These are phyloP conservation scores for Euglossa dilemma DNA, from an alignment of 1,140 invertebrate genomes.

Conservation along the genomic window DNA sequence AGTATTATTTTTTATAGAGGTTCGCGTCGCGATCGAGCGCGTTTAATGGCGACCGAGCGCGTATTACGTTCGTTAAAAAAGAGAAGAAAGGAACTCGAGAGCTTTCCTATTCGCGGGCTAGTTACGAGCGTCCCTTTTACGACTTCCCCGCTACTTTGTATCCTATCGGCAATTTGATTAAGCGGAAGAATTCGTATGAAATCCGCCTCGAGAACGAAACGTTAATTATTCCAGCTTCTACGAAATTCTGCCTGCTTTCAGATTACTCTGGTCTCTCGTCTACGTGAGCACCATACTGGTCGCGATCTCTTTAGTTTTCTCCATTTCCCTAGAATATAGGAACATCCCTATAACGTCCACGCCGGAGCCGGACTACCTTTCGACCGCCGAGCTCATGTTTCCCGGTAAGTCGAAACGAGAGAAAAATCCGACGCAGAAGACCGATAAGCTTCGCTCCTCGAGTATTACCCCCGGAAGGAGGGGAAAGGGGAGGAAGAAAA, in stretches of 20 bases:
- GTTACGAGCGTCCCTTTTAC: neutral
- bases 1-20: conserved; percentile 20
- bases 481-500: accelerated
- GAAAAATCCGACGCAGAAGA: neutral
- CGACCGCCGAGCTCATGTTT: neutral
- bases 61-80: conserved; percentile 13
- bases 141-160: neutral
- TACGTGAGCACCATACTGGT: neutral
- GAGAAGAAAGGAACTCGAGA: neutral
- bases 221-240: neutral
- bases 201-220: neutral
- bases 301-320: too few species aligned
- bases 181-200: neutral
- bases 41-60: conserved; percentile 3
- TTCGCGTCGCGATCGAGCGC: conserved; percentile 14
- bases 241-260: neutral
- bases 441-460: neutral
- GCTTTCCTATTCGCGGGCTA: neutral
- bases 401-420: neutral
- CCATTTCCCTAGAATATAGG: neutral
- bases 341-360: neutral
- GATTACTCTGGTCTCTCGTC: neutral
- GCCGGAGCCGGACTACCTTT: neutral
- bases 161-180: neutral
- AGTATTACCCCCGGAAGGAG: neutral